Percentiles rank a stretch among this genome's conserved stretches.
These are phyloP conservation scores for Porites divaricata DNA, from an alignment of 92 coral and sea anemone species.

Conservation along the genomic window DNA sequence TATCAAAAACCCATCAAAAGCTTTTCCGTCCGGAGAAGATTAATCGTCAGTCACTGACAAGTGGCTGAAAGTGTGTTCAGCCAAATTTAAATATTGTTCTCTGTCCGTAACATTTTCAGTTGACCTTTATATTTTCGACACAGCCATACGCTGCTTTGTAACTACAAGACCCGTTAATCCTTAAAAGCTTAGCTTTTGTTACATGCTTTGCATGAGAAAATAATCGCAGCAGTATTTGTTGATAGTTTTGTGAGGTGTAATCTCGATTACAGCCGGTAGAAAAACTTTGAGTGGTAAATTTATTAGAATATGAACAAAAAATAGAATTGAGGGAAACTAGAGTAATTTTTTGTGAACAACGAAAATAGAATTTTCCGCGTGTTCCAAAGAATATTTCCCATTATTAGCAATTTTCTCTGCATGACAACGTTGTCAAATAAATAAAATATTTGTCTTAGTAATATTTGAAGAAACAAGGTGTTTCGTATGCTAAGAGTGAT, in stretches of 20 bases:
- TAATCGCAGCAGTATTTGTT: conserved; percentile 5
- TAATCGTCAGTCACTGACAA: conserved; percentile 23
- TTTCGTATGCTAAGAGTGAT: neutral
- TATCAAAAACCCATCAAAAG: conserved; percentile 28
- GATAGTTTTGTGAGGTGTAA: neutral
- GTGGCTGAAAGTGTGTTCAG: conserved; percentile 11
- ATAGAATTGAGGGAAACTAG: neutral
- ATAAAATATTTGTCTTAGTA: neutral
- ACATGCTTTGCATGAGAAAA: conserved; percentile 6
- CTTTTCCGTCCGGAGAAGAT: conserved; percentile 33
- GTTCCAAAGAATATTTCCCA: neutral
- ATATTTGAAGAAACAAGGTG: neutral
- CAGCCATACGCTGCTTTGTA: neutral
- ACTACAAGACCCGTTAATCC: conserved; percentile 14
- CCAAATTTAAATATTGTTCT: conserved; percentile 9
- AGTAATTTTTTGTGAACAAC: too few species aligned
- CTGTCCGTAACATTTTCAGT: conserved; percentile 12
- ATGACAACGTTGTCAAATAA: neutral
- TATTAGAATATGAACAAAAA: neutral
- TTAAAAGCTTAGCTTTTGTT: conserved; percentile 7
- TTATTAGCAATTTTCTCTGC: neutral
- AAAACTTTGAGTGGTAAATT: neutral
- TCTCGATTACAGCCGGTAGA: conserved; percentile 28
- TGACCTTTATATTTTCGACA: conserved; percentile 19
- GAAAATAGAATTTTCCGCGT: too few species aligned